A percentile compares a stretch with the other conserved stretches of the same genome.
phyloP scores from a whole-genome alignment of 2,888 invertebrate genomes.

The Cryptocephalus primarius region DNA sequence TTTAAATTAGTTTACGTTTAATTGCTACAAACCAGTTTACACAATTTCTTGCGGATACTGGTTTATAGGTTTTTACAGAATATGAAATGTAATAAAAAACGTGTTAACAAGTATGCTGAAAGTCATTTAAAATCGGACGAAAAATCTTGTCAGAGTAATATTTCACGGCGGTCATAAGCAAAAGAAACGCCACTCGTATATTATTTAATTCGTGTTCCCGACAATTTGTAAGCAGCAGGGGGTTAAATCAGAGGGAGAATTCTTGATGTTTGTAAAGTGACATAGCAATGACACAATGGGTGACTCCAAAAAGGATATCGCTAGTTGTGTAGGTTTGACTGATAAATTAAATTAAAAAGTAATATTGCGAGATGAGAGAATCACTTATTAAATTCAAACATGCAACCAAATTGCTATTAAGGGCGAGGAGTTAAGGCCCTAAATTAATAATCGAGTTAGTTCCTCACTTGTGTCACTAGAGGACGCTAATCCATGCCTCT shows the following conservation, averaged over 20 bases:
- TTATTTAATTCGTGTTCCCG: conserved; percentile 29
- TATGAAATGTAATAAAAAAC: no score
- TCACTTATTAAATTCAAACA: conserved; percentile 34
- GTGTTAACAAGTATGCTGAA: no score
- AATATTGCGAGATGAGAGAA: conserved; percentile 30
- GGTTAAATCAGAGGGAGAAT: conserved; percentile 22
- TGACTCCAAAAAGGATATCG: conserved; percentile 27
- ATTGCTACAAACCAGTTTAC: no score
- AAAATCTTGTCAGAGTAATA: no score
- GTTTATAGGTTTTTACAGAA: no score
- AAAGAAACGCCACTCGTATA: no score
- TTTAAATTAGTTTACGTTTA: no score
- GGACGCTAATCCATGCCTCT: conserved; percentile 1
- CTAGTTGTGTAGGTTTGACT: conserved; percentile 24
- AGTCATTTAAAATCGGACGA: no score
- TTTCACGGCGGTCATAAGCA: no score
- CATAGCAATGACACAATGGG: conserved; percentile 25
- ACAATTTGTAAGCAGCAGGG: conserved; percentile 33
- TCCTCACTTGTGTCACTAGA: conserved; percentile 15
- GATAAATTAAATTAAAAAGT: conserved; percentile 36
- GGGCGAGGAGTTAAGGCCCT: conserved; percentile 18
- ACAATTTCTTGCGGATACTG: no score
- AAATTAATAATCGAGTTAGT: conserved; percentile 9
- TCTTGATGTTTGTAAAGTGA: conserved; percentile 21
- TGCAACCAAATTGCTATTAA: conserved; percentile 29